Conservation (phyloP, 2,888 invertebrate species). For the Hymenopus coronatus region DNA sequence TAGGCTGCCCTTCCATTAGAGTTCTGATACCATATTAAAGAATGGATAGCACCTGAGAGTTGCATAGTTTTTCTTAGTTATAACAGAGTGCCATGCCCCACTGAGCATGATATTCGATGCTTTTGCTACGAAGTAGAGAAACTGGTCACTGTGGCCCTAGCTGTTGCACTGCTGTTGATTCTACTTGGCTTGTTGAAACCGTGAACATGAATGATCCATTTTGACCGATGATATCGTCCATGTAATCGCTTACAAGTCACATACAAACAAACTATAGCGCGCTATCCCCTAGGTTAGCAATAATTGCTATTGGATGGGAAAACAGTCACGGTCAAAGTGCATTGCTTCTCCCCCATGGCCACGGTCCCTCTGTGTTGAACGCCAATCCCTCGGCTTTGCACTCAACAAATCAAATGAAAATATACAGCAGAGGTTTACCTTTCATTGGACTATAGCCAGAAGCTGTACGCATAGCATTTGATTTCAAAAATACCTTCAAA, state of each 20-base stretch:
- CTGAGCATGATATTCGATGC: background rate
- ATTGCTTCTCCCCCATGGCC: background rate
- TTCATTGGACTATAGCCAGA: background rate
- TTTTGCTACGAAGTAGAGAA: background rate
- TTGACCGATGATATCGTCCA: constrained; percentile 1
- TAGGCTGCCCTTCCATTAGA: too few relatives aligned
- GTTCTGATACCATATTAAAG: too few relatives aligned
- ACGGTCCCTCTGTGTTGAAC: background rate
- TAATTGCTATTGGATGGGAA: background rate
- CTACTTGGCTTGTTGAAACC: background rate
- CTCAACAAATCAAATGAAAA: background rate
- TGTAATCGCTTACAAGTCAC: background rate
- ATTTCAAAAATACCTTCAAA: background rate
- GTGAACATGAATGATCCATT: background rate
- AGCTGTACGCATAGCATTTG: background rate
- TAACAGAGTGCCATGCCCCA: background rate
- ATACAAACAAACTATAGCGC: background rate
- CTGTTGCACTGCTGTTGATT: too few relatives aligned
- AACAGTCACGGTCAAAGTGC: background rate
- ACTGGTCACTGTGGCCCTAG: background rate
- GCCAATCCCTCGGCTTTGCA: background rate
- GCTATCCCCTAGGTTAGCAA: background rate
- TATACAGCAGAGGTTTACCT: background rate
- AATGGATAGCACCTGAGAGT: background rate
- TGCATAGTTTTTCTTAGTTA: background rate